These are phyloP conservation scores for Caenorhabditis macrosperma DNA, from an alignment of 2,888 invertebrate genomes.

Conservation along the genomic window DNA sequence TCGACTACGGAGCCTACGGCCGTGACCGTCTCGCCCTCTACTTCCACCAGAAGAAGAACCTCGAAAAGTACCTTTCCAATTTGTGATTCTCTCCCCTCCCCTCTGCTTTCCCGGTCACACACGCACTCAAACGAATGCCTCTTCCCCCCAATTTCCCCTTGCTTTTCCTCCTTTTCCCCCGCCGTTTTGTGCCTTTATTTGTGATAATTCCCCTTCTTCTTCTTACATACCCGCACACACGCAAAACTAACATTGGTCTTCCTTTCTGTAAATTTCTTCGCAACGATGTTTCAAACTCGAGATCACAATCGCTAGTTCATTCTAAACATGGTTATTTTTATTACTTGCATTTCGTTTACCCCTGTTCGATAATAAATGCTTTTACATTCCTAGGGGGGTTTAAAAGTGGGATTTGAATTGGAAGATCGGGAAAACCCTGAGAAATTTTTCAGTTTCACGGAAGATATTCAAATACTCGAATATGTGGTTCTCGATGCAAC, in stretches of 20 bases:
- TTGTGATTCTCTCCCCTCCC: constrained; percentile 18
- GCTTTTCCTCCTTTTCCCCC: background rate
- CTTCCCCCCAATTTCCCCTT: too few species aligned
- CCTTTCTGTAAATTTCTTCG: background rate
- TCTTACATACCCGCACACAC: background rate
- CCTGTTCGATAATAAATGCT: constrained; percentile 12
- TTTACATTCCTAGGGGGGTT: constrained; percentile 10
- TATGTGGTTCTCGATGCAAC: too few species aligned
- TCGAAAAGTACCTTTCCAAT: constrained; percentile 61
- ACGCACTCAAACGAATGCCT: too few species aligned
- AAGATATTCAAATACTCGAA: too few species aligned
- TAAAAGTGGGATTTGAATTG: background rate
- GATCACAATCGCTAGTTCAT: background rate
- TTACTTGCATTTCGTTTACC: background rate
- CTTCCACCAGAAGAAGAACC: constrained; percentile 63
- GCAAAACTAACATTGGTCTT: background rate
- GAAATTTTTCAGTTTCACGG: background rate
- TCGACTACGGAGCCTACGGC: constrained; percentile 67
- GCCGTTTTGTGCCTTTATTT: constrained; percentile 10
- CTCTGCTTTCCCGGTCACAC: background rate
- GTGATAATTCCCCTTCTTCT: constrained; percentile 8
- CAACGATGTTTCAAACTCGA: background rate
- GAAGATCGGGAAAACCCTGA: background rate
- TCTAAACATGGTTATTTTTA: background rate
- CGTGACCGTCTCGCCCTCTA: constrained; percentile 71